Conservation (phyloP, 2,888 invertebrate species). For the Atherix ibis region DNA sequence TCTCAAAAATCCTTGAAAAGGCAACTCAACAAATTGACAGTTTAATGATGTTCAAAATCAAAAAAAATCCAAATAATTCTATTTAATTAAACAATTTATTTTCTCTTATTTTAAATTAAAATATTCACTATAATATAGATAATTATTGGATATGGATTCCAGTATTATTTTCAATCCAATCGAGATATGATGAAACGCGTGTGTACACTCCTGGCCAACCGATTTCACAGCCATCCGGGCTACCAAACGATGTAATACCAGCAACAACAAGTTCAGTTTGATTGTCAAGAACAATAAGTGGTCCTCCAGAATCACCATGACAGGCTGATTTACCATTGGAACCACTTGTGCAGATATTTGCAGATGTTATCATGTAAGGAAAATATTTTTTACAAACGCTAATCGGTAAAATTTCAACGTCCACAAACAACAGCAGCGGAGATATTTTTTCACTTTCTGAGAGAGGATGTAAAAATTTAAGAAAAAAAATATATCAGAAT, state of each 20-base stretch:
- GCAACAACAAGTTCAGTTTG: constrained; percentile 1
- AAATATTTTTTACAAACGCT: not conserved
- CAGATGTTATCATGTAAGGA: not conserved
- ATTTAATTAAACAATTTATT: too few species aligned
- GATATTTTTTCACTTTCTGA: constrained; percentile 1
- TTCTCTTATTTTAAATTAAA: too few species aligned
- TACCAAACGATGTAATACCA: constrained; percentile 7
- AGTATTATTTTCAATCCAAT: constrained; percentile 7
- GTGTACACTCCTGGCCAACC: constrained; percentile 7
- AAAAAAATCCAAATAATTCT: too few species aligned
- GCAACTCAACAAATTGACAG: too few species aligned
- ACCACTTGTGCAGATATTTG: constrained; percentile 4
- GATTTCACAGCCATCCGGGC: constrained; percentile 4
- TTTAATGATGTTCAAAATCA: too few species aligned
- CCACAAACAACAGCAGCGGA: constrained; percentile 1
- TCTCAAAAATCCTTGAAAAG: too few species aligned
- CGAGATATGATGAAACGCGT: constrained; percentile 6
- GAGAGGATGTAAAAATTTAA: too few species aligned
- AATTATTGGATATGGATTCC: constrained; percentile 4
- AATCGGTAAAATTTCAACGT: not conserved
- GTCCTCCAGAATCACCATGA: constrained; percentile 9
- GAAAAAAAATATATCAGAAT: too few species aligned
- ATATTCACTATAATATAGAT: too few species aligned
- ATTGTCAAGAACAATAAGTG: constrained; percentile 1
- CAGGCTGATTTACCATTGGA: constrained; percentile 5